These are phyloP conservation scores for Epizoanthus stellaris DNA, from an alignment of 92 coral and sea anemone species.

Conservation along the genomic window DNA sequence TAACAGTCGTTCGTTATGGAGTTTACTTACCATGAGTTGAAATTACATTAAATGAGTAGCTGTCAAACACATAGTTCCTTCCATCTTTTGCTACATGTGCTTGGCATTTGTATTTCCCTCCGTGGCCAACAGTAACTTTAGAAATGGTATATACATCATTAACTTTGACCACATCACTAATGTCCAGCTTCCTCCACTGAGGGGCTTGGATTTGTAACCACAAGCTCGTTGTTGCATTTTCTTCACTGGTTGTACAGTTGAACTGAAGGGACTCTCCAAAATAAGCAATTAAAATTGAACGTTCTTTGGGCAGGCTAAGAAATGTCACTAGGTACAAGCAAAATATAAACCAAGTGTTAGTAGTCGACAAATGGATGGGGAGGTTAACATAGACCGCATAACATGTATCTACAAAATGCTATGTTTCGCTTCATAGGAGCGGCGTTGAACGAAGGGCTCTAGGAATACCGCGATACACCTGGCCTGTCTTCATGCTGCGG, in stretches of 20 bases:
- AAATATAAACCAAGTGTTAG: too few species aligned
- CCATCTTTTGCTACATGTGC: not conserved
- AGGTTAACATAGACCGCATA: too few species aligned
- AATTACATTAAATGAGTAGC: not conserved
- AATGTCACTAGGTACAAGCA: too few species aligned
- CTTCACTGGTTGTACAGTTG: slow-evolving; percentile 27
- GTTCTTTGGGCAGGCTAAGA: too few species aligned
- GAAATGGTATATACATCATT: slow-evolving; percentile 8
- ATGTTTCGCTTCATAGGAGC: too few species aligned
- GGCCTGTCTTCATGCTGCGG: too few species aligned
- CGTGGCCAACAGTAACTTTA: not conserved
- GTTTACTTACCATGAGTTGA: too few species aligned
- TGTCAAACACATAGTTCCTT: not conserved
- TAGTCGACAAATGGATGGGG: too few species aligned
- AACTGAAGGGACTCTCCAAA: not conserved
- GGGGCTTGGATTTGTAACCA: not conserved
- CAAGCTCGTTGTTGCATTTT: slow-evolving; percentile 2
- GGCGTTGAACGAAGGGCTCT: too few species aligned
- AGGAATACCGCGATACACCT: too few species aligned
- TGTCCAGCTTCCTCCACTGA: not conserved
- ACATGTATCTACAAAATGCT: too few species aligned
- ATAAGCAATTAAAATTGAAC: not conserved
- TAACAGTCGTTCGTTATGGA: too few species aligned
- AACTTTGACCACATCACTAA: not conserved
- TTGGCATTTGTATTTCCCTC: not conserved